Base-by-base conservation (phyloP, 2,797 vertebrate genomes). In the Enteromius fasciolatus region DNA sequence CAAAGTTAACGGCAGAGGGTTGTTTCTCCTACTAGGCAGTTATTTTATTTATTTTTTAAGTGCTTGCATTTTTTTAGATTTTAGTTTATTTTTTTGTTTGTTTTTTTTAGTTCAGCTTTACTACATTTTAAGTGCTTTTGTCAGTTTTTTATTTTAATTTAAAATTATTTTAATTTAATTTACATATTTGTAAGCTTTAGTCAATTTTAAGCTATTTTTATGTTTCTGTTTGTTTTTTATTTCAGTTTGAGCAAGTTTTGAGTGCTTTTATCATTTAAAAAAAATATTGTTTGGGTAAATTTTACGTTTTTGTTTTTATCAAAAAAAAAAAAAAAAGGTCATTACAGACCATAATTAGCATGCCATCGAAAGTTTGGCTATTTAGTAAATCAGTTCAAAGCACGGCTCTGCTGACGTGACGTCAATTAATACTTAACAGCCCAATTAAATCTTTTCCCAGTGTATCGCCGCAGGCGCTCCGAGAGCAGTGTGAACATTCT, bases 401-500 rank as follows among this genome's bases (percentile, higher is more conserved):
- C 81, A 48, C 90, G 89, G 74, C 87, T 88, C 86, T 87, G 89
- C 91, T 91, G 92, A 92, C 87, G 89, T 89, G 85, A 89, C 89
- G 88, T 88, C 90, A 90, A 92, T 91, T 91, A 90, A 94, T 92
- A 90, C 91, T 89, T 92, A 92, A 91, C 89, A 48, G 90, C 91
- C 93, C 92, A 77, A 82, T 87, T 82, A 77, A 82, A 90, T 84
- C 85, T 89, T 44, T 88, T 91, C 90, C 91, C 92, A 93, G 93
- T 93, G 92, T 87, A 54, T 89, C 88, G 90, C 90, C 90, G 86
- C 63, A 78, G 83, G 89, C 73, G 89, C 91, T 75, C 86, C 90
- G 88, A 90, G 91, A 89, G 92, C 91, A 92, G 89, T 94, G 92
- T 93, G 93, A 94, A 94, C 92, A 93, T 90, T 90, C 83, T 78